Evolutionary conservation across 2,888 invertebrate species (phyloP).

Genomic region (Torymus aiolomorphi): DNA sequence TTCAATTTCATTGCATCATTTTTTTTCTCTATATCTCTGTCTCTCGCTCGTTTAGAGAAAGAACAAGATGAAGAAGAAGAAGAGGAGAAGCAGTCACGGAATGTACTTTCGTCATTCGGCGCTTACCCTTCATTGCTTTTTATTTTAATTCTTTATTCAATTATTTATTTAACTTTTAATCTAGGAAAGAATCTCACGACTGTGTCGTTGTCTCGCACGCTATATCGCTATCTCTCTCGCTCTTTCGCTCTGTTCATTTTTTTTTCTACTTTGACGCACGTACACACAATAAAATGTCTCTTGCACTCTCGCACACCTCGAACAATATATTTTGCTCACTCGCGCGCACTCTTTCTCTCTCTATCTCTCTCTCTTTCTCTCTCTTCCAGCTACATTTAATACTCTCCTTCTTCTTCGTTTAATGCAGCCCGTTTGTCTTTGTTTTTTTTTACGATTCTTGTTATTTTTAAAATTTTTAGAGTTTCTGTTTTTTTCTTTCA

Average conservation of each 20-base stretch:
- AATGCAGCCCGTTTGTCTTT: slow-evolving; percentile 47
- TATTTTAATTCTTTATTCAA: slow-evolving; percentile 32
- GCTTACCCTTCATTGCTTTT: slow-evolving; percentile 57
- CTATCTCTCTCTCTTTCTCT: too few relatives aligned
- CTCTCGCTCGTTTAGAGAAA: background rate
- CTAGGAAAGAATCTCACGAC: slow-evolving; percentile 51
- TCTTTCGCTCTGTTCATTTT: slow-evolving; percentile 16
- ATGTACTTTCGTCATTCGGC: slow-evolving; percentile 55
- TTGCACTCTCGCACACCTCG: slow-evolving; percentile 42
- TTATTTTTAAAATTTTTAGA: too few relatives aligned
- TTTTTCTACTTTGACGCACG: slow-evolving; percentile 18
- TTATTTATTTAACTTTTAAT: slow-evolving; percentile 45
- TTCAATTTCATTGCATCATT: slow-evolving; percentile 68
- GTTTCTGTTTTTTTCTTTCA: too few relatives aligned
- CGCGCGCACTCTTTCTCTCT: background rate
- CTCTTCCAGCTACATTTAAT: slow-evolving; percentile 48
- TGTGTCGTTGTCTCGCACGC: slow-evolving; percentile 26
- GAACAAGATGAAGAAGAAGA: slow-evolving; percentile 48
- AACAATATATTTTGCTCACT: slow-evolving; percentile 54
- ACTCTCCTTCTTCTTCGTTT: slow-evolving; percentile 56
- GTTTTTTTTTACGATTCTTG: slow-evolving; percentile 25
- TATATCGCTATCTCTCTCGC: slow-evolving; percentile 26
- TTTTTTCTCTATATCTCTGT: slow-evolving; percentile 34
- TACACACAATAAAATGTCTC: slow-evolving; percentile 25
- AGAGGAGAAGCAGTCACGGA: slow-evolving; percentile 56